These are phyloP conservation scores for Trichosurus vulpecula DNA, from an alignment of 2,797 vertebrate genomes.

Conservation along the genomic window DNA sequence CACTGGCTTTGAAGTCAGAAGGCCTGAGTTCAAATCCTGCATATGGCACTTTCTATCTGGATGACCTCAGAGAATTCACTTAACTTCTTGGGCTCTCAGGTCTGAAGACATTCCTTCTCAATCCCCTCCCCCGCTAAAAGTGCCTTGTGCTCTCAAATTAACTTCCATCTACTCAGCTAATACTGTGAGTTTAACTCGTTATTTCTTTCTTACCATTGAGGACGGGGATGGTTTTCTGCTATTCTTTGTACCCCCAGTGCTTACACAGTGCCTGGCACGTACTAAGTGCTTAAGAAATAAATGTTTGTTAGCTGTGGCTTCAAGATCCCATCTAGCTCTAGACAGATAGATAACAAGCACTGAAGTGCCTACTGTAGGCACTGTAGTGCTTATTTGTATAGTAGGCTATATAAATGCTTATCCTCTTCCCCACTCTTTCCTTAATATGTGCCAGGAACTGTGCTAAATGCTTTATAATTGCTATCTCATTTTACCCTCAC, in stretches of 20 bases:
- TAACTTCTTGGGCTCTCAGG: not conserved
- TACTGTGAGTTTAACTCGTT: not conserved
- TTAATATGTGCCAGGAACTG: not conserved
- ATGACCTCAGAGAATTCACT: not conserved
- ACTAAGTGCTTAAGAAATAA: not conserved
- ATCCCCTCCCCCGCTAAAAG: not conserved
- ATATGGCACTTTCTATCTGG: not conserved
- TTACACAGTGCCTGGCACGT: not conserved
- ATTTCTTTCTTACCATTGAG: not conserved
- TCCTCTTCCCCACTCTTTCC: not conserved
- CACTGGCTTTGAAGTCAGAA: not conserved
- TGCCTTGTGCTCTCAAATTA: not conserved
- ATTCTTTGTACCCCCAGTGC: not conserved
- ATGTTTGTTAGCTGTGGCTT: not conserved
- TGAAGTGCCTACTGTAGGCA: not conserved
- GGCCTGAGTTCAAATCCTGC: not conserved
- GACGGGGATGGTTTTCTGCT: not conserved
- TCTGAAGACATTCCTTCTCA: not conserved
- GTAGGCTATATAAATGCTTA: not conserved
- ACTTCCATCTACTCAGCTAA: not conserved
- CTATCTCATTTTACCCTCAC: not conserved
- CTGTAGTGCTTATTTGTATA: not conserved
- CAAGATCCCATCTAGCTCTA: not conserved
- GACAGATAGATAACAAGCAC: not conserved
- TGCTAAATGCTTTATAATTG: not conserved